phyloP scores from a whole-genome alignment of 2,888 invertebrate genomes.

The Megaustenia siamemsis region DNA sequence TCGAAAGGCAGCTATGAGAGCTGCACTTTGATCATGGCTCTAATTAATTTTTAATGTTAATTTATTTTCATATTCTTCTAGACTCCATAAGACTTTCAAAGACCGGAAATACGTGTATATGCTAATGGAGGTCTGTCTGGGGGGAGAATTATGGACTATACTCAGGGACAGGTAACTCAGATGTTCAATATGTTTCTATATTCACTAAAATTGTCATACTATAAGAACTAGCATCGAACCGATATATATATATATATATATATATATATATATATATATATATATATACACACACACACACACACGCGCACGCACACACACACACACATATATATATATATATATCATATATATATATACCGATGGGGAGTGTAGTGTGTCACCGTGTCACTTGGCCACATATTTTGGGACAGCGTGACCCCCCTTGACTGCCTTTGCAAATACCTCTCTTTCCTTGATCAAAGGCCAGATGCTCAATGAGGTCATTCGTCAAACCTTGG shows the following conservation, averaged over 20 bases:
- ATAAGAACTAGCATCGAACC: neutral
- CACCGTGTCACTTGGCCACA: neutral
- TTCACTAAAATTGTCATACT: no score
- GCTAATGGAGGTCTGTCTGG: constrained; percentile 95
- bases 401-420: neutral
- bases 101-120: constrained; percentile 96
- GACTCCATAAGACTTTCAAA: constrained; percentile 92
- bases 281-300: no score
- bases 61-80: constrained; percentile 79
- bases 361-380: neutral
- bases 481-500: no score
- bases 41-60: no score
- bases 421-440: no score
- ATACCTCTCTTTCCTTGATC: no score
- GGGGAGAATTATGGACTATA: constrained; percentile 97
- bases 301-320: neutral
- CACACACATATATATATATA: neutral
- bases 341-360: no score
- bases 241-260: no score
- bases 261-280: neutral
- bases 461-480: no score
- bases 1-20: no score
- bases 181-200: neutral
- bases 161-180: constrained; percentile 86
- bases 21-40: no score